Conservation (phyloP, 35 echinoderm and acorn worm genomes). For the Apostichopus californicus region DNA sequence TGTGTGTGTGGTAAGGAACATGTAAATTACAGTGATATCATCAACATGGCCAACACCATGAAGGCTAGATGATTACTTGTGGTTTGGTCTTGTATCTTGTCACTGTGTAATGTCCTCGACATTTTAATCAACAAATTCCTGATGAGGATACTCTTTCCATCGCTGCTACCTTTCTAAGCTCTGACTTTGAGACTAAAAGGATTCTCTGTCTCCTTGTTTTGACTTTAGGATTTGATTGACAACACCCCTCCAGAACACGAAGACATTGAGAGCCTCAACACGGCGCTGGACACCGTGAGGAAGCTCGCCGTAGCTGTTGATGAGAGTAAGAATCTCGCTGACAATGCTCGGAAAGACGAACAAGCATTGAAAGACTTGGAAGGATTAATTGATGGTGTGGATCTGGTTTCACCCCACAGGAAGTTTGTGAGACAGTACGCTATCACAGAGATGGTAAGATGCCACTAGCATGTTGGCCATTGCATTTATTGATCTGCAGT, state of each 20-base stretch:
- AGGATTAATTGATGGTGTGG: constrained; percentile 90
- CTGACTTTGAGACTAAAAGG: background rate
- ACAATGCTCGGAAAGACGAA: constrained; percentile 76
- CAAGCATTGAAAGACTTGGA: constrained; percentile 80
- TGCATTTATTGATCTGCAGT: constrained; percentile 42
- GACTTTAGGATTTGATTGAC: constrained; percentile 89
- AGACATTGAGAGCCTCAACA: constrained; percentile 82
- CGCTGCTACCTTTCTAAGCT: background rate
- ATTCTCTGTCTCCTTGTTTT: constrained; percentile 18
- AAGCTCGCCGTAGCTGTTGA: constrained; percentile 86
- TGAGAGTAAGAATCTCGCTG: constrained; percentile 90
- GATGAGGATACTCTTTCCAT: background rate
- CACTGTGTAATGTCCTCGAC: background rate
- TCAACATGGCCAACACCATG: too few relatives aligned
- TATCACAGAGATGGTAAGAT: constrained; percentile 89
- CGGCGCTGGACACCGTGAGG: constrained; percentile 84
- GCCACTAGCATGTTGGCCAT: constrained; percentile 7
- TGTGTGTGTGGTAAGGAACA: too few relatives aligned
- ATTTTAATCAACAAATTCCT: constrained; percentile 15
- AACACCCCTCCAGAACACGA: constrained; percentile 93
- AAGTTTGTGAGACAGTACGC: constrained; percentile 90
- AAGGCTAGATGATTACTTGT: too few relatives aligned
- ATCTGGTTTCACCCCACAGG: constrained; percentile 79
- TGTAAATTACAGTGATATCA: too few relatives aligned
- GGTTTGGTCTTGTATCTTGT: too few relatives aligned